Base-by-base conservation (phyloP, 2,888 invertebrate genomes). In the Isoperla grammatica region DNA sequence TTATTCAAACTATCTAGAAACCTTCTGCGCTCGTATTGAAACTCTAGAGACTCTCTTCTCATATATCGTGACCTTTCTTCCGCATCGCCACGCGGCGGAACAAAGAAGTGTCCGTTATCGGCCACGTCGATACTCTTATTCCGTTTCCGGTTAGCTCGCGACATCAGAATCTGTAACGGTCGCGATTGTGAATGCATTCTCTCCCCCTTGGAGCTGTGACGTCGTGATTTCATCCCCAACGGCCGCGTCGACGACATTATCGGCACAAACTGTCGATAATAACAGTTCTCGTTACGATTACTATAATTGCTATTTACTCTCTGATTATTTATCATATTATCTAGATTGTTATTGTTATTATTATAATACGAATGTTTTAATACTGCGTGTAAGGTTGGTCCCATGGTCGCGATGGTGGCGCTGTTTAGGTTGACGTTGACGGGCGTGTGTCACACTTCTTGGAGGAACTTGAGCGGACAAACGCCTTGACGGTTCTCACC, bases 401-500 rank as follows among this genome's bases (percentile, higher is more conserved):
- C 29, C 8, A 29, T 29, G 5, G 29, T 29, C 29, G 29, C 29
- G 4, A 29, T 4, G 29, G 4, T 29, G 29, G 29, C 29, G 29
- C 29, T 29, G 29, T 29, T 29, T 29, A 29, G 29, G 42, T 40
- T 40, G 3, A 15, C 4, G 5, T 40, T 12, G 42, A 5, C 42
- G 5, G 42, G 42, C 42, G 42, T 22, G 29, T 60, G 60, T 92
- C 92, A 93, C 87, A 94, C 92, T 78, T 95, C 95, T 79, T 93
- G 91, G 63, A 96, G 82, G 73, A 93, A 96, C 75, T 93, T 94
- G 43, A 92, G 76, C n/a, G 95, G 95, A 76, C 95, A 96, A 66
- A 91, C 86, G 61, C 91, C 93, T 75, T 94, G 92, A 68, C 91
- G 90, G 78, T 92, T 93, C 71, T 93, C 91, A 0, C 94, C 94